Evolutionary conservation across 2,888 invertebrate species (phyloP).

Genomic region (Volucella inflata): DNA sequence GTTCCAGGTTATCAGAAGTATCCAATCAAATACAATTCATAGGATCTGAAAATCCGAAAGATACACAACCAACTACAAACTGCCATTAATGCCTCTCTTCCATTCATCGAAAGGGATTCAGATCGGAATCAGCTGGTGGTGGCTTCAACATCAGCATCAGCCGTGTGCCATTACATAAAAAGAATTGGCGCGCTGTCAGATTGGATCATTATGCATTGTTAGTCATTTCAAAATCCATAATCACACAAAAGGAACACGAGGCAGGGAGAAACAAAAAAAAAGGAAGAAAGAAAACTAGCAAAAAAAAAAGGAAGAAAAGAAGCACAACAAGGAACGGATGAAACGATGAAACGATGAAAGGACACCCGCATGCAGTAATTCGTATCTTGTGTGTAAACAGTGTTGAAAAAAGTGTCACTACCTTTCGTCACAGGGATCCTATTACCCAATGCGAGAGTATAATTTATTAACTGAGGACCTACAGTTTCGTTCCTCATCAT

Average conservation of each 20-base stretch:
- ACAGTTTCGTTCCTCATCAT: slow-evolving; percentile 24
- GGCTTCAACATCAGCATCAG: no score
- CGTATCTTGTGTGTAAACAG: slow-evolving; percentile 74
- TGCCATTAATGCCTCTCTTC: slow-evolving; percentile 65
- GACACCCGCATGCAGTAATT: slow-evolving; percentile 74
- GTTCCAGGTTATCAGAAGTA: slow-evolving; percentile 60
- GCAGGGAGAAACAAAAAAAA: neutral
- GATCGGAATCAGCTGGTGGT: slow-evolving; percentile 54
- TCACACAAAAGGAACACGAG: slow-evolving; percentile 39
- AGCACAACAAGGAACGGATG: slow-evolving; percentile 61
- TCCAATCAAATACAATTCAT: slow-evolving; percentile 6
- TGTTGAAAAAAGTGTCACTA: slow-evolving; percentile 59
- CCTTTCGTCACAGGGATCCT: slow-evolving; percentile 66
- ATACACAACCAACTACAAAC: slow-evolving; percentile 66
- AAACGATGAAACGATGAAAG: slow-evolving; percentile 63
- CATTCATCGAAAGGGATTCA: slow-evolving; percentile 35
- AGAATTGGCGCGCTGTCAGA: slow-evolving; percentile 74
- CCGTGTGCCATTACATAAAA: slow-evolving; percentile 40
- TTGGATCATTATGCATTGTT: slow-evolving; percentile 72
- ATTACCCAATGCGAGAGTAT: slow-evolving; percentile 45
- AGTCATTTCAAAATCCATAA: slow-evolving; percentile 68
- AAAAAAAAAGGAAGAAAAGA: slow-evolving; percentile 33
- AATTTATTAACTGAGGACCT: slow-evolving; percentile 51
- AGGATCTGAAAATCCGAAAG: slow-evolving; percentile 43
- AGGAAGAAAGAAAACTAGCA: neutral